phyloP scores from a whole-genome alignment of 2,113 vertebrate species.

The Beaufortia kweichowensis region DNA sequence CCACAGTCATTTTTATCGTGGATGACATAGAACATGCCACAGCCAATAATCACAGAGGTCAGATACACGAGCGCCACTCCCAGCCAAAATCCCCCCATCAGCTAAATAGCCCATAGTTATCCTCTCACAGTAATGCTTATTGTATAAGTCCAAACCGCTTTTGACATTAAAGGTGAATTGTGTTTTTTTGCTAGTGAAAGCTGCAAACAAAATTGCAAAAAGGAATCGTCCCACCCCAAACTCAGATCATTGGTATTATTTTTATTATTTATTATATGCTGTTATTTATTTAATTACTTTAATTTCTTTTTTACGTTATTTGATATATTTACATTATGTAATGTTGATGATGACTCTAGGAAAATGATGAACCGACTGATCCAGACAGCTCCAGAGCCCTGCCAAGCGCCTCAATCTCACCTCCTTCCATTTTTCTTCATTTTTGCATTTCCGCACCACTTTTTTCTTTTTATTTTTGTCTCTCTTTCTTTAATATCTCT shows the following conservation, averaged over 20 bases:
- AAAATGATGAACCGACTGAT: constrained; percentile 1
- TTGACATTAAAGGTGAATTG: too few species aligned
- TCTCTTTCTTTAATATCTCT: background rate
- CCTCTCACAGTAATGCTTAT: too few species aligned
- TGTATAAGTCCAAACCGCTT: background rate
- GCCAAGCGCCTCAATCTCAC: constrained; percentile 85
- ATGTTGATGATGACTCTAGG: background rate
- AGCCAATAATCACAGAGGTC: constrained; percentile 2
- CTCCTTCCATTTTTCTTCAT: constrained; percentile 70
- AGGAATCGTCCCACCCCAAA: too few species aligned
- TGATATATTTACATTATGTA: background rate
- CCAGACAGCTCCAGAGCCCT: constrained; percentile 66
- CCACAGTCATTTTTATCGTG: constrained; percentile 11
- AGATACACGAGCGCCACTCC: background rate
- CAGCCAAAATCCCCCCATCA: background rate
- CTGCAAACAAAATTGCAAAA: too few species aligned
- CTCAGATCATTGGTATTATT: too few species aligned
- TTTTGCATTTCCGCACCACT: background rate
- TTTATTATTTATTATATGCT: too few species aligned
- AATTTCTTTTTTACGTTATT: background rate
- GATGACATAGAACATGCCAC: constrained; percentile 13
- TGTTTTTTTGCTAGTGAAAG: too few species aligned
- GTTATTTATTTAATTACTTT: background rate
- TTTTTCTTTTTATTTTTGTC: background rate
- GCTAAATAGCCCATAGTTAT: constrained; percentile 2